A percentile compares a stretch with the other conserved stretches of the same genome.
Evolutionary conservation across 2,888 invertebrate species (phyloP).

Genomic region (Heliconius cydno): DNA sequence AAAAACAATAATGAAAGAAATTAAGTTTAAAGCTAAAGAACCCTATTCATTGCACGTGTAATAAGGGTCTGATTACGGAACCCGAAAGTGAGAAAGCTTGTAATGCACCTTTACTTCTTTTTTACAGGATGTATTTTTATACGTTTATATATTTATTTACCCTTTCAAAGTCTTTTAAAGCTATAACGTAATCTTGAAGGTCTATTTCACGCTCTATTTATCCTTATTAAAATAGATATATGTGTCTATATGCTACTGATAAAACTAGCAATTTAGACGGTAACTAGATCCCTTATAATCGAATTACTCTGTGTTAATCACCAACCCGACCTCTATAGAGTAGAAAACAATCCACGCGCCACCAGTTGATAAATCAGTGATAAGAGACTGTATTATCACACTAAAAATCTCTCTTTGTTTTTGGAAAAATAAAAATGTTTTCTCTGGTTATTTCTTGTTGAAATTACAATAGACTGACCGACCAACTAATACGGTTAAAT

Average conservation of each 20-base stretch:
- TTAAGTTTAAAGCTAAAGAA: not conserved
- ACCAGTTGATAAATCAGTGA: not conserved
- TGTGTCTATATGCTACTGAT: not conserved
- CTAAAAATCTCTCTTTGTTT: not conserved
- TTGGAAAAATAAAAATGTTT: not conserved
- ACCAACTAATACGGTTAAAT: not conserved
- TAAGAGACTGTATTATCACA: not conserved
- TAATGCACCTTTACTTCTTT: not conserved
- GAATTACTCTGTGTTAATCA: conserved; percentile 28
- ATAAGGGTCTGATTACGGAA: not conserved
- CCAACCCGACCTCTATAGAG: conserved; percentile 9
- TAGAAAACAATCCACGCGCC: conserved; percentile 11
- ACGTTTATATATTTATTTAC: not conserved
- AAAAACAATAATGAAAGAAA: not conserved
- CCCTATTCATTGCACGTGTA: not conserved
- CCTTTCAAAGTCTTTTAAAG: not conserved
- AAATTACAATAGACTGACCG: not conserved
- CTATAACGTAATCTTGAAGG: not conserved
- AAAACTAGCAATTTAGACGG: conserved; percentile 15
- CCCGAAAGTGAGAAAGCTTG: conserved; percentile 13
- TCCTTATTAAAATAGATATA: not conserved
- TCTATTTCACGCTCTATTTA: not conserved
- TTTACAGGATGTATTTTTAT: not conserved
- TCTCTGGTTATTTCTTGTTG: not conserved
- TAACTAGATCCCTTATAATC: conserved; percentile 11